phyloP scores from a whole-genome alignment of 2,888 invertebrate species.

The Lysandra coridon region DNA sequence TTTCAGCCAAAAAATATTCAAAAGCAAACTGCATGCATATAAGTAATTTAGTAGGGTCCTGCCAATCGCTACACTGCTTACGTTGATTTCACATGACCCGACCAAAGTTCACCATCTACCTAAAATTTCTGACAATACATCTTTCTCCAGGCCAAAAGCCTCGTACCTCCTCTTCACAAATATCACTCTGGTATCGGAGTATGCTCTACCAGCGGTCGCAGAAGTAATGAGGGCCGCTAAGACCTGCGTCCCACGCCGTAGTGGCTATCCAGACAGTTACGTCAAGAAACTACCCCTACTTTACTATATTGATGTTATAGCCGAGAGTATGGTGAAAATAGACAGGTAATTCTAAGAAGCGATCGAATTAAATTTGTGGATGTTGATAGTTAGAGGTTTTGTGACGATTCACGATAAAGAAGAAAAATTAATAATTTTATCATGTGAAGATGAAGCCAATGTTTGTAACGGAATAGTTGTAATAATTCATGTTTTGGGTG shows the following conservation, averaged over 20 bases:
- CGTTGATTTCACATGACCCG: no score
- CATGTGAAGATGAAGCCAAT: not conserved
- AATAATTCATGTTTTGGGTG: not conserved
- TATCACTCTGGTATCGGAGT: slow-evolving; percentile 84
- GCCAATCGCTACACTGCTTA: no score
- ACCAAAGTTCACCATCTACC: no score
- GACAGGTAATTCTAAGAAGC: slow-evolving; percentile 66
- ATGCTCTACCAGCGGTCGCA: slow-evolving; percentile 76
- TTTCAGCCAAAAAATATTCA: no score
- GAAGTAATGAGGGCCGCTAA: slow-evolving; percentile 68
- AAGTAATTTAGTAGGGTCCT: no score
- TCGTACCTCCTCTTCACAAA: slow-evolving; percentile 83
- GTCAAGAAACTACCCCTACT: slow-evolving; percentile 80
- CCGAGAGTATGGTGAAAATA: slow-evolving; percentile 78
- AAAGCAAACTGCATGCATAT: no score
- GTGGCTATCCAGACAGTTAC: slow-evolving; percentile 77
- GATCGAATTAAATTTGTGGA: not conserved
- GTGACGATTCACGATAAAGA: not conserved
- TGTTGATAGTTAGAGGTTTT: not conserved
- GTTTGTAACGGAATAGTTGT: not conserved
- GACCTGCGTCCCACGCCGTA: slow-evolving; percentile 75
- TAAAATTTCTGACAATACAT: not conserved
- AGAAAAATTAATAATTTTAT: not conserved
- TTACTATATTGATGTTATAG: slow-evolving; percentile 84
- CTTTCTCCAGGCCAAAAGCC: slow-evolving; percentile 56